Percentiles rank a stretch among this genome's conserved stretches.
Evolutionary conservation across 2,888 invertebrate genomes (phyloP).

Genomic region (Ormyrus rosae): DNA sequence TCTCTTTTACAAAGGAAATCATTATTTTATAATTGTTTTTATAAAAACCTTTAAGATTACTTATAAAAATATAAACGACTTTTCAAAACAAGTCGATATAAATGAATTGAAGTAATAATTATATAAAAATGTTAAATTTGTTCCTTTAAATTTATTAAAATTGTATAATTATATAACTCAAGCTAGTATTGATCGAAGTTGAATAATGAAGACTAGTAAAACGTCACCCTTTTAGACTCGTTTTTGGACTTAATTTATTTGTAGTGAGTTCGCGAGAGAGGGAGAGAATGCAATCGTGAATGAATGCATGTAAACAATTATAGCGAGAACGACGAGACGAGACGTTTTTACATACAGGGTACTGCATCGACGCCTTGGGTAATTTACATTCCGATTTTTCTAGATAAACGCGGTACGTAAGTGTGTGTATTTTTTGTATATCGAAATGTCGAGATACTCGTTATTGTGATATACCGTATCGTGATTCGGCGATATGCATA

Average conservation of each 20-base stretch:
- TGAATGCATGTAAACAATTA: not conserved
- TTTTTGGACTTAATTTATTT: slow-evolving; percentile 38
- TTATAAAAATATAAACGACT: too few species aligned
- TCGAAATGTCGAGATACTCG: slow-evolving; percentile 48
- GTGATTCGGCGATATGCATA: not conserved
- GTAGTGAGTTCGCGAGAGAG: slow-evolving; percentile 23
- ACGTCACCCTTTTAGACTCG: slow-evolving; percentile 33
- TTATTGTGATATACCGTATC: slow-evolving; percentile 54
- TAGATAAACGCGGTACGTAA: slow-evolving; percentile 40
- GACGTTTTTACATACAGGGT: slow-evolving; percentile 57
- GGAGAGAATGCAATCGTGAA: slow-evolving; percentile 17
- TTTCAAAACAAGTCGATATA: too few species aligned
- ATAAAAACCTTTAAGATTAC: too few species aligned
- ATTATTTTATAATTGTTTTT: too few species aligned
- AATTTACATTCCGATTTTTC: slow-evolving; percentile 56
- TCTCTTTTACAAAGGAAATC: too few species aligned
- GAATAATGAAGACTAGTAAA: not conserved
- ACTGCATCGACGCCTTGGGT: slow-evolving; percentile 53
- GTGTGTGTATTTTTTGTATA: slow-evolving; percentile 55
- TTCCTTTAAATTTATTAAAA: not conserved
- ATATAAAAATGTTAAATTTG: not conserved
- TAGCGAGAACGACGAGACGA: slow-evolving; percentile 38
- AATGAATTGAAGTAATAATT: not conserved
- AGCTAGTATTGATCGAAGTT: not conserved
- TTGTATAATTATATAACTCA: not conserved